Evolutionary conservation across 2,888 invertebrate species (phyloP), one percentile per base, ranked within the genome.

Genomic region (Zygothrica quintamaculata): DNA sequence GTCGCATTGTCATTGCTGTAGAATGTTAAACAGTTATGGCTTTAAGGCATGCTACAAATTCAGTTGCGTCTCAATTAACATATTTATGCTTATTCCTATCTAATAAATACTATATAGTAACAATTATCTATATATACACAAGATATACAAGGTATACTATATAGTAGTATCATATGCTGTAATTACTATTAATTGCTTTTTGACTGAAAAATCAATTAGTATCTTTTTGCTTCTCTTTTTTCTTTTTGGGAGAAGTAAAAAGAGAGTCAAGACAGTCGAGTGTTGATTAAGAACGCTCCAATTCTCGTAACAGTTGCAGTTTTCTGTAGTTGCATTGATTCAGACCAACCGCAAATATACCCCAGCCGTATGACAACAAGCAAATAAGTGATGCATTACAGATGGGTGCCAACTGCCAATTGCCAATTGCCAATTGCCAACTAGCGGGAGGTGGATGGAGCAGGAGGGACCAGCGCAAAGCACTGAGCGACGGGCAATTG

Each of bases 311-410:
- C 11, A n/a, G 18, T 1, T 40, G 6, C 18, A 40, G 4, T 40
- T 13, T n/a, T 16, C n/a, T 22, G 50, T 47, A 29, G 33, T 34
- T 42, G 52, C 44, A 26, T 55, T 59, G 62, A 56, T 72, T 48
- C 58, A 52, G 67, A 56, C 25, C 65, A 61, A 74, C 65, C 66
- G 71, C 69, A 80, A 82, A 80, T 79, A 80, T 71, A 60, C 68
- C 42, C 58, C 22, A 65, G 73, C 65, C 69, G 53, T 71, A 59
- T 53, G 72, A 58, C 74, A 68, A 61, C 50, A 65, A 64, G 62
- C 66, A 76, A 79, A 79, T 74, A 79, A 69, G 47, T 71, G 65
- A 79, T 79, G 77, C 74, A 82, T 66, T 79, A 65, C 74, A 56
- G 68, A 76, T 81, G 73, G 39, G 52, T 58, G 18, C 50, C 56